Conservation (phyloP, 2,797 vertebrate species). For the Rhabdophis nuchalis region DNA sequence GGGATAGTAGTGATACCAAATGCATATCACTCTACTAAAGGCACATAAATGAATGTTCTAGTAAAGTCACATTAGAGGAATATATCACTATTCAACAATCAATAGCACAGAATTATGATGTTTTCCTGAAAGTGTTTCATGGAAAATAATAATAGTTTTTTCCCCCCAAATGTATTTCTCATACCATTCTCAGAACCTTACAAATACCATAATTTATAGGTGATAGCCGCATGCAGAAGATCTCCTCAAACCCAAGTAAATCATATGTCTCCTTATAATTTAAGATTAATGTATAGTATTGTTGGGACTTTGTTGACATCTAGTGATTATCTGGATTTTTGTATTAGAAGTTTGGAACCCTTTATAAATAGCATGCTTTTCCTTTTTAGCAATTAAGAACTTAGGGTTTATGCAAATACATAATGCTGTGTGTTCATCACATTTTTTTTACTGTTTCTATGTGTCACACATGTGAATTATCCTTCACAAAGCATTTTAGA, state of each 20-base stretch:
- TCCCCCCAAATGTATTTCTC: background rate
- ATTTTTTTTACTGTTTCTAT: background rate
- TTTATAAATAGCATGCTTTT: background rate
- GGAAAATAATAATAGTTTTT: background rate
- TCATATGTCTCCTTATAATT: background rate
- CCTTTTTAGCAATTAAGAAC: background rate
- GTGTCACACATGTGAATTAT: background rate
- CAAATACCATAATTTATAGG: background rate
- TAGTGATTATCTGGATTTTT: background rate
- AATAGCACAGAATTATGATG: background rate
- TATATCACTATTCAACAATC: background rate
- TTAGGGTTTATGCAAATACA: background rate
- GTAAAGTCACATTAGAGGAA: constrained; percentile 32
- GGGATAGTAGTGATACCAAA: constrained; percentile 45
- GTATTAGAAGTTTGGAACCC: background rate
- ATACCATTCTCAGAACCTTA: background rate
- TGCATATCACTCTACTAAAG: constrained; percentile 35
- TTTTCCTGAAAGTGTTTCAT: constrained; percentile 3
- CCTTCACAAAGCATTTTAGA: background rate
- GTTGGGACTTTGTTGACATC: background rate
- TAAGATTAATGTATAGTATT: background rate
- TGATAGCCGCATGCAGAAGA: background rate
- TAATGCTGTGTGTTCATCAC: background rate
- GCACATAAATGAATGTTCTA: background rate
- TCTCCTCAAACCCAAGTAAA: background rate